Base-by-base conservation (phyloP, 2,888 invertebrate species). In the Cinara cedri region DNA sequence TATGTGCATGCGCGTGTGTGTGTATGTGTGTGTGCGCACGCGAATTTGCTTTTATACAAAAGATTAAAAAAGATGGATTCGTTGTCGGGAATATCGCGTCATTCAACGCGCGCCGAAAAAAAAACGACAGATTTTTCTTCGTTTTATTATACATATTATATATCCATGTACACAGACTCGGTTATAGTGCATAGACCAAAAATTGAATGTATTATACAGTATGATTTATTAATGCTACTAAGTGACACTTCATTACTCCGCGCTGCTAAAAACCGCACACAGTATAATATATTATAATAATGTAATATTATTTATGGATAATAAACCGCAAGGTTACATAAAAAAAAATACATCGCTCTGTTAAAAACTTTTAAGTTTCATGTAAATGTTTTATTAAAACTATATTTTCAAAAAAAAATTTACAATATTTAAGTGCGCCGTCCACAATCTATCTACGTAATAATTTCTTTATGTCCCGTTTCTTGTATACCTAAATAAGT, bases 51-150 rank as follows among this genome's bases (percentile, higher is more conserved):
- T 44, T 16, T n/a, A 63, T 34, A 44, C 8, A 21, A 44, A 55
- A 42, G 16, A 74, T 63, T 21, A 51, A 63, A 54, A 63, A 74
- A 74, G 63, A 74, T 63, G 74, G 74, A 74, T 74, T 51, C 21
- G 63, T 51, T 74, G 72, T 74, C 62, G 34, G n/a, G 26, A 26
- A 60, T 19, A 62, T 49, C 34, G 57, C 49, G 26, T 34, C 60
- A 49, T 49, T 19, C 49, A 34, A n/a, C 26, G 21, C 49, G 34
- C 34, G 34, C 3, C 6, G 6, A 34, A 66, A 66, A 1, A 65
- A 49, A 62, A 72, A 72, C 51, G 62, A 62, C 62, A 72, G 72
- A 51, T 62, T 60, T 72, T 21, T 62, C 46, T 24, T 19, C 34
- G 13, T 34, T 62, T 21, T 72, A 19, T 34, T 62, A 49, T 49